Percentiles rank a stretch among this genome's conserved stretches.
phyloP scores from a whole-genome alignment of 2,888 invertebrate species.

The Hirudinaria manillensis region DNA sequence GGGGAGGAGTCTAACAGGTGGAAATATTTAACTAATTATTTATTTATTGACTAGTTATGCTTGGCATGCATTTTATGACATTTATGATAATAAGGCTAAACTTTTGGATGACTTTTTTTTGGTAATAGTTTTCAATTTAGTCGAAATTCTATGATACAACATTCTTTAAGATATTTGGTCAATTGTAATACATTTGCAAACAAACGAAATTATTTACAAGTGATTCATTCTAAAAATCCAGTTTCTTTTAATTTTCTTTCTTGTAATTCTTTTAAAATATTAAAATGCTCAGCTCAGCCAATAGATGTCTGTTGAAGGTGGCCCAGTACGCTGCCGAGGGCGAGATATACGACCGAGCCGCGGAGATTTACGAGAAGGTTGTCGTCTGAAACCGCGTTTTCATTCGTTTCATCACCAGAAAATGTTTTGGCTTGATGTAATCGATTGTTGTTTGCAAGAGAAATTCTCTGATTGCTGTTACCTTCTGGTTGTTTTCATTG shows the following conservation, averaged over 20 bases:
- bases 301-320: constrained; percentile 93
- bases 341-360: constrained; percentile 93
- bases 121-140: no score
- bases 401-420: background rate
- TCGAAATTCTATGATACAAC: no score
- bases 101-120: background rate
- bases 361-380: constrained; percentile 89
- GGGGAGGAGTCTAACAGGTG: constrained; percentile 89
- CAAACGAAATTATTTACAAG: no score
- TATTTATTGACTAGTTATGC: background rate
- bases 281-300: constrained; percentile 68
- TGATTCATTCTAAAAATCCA: no score
- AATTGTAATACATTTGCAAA: no score
- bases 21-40: background rate
- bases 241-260: no score
- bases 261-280: background rate
- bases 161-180: no score
- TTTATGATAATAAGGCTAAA: background rate
- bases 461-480: no score
- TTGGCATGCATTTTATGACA: background rate
- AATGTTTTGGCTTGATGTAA: background rate
- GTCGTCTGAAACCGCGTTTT: constrained; percentile 31
- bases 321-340: constrained; percentile 93
- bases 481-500: no score
- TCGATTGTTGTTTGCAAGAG: background rate